Evolutionary conservation across 2,113 vertebrate species (phyloP), one percentile per base, ranked within the genome.

Genomic region (Zosterops pallidus): DNA sequence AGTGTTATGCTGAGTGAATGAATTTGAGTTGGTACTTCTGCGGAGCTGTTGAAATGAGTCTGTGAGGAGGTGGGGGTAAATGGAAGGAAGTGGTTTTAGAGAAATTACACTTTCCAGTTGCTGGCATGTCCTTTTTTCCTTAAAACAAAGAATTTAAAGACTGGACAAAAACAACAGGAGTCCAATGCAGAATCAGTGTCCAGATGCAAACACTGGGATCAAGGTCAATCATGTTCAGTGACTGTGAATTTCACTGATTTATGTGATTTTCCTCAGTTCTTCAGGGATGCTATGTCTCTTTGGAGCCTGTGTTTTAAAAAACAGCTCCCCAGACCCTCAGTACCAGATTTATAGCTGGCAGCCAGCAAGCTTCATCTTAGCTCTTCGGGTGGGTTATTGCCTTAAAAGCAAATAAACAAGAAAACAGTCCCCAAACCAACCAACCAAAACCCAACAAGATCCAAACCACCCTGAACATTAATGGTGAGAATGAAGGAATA

Each of bases 81-180:
- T 21, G 9, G 13, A 21, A 47, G 29, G 41, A 44, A 76, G 53
- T 29, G 11, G 8, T 53, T 85, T 62, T 75, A n/a, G 37, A 59
- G 44, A 62, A 7, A 10, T 77, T 52, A 33, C 29, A 20, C 29
- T 83, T 93, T 93, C 90, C 47, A 44, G 17, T 78, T 90, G n/a
- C 64, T 83, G n/a, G 14, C n/a, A 14, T 72, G 94, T 90, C 21
- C 12, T 64, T 92, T 92, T 85, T 65, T 69, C 11, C n/a, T 89
- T 86, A 56, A 84, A 94, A 42, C 2, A 33, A 55, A 70, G 19
- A 57, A 56, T 69, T 83, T 47, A 57, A 80, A 85, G 42, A 39
- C 35, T 21, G 55, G 35, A 26, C 28, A 35, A 55, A 76, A 96
- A 15, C 11, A 46, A 25, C 5, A 50, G 9, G 21, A 70, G 42